Percentiles rank a stretch among this genome's conserved stretches.
Evolutionary conservation across 2,113 vertebrate genomes (phyloP).

Genomic region (Pseudorhombus dupliciocellatus): DNA sequence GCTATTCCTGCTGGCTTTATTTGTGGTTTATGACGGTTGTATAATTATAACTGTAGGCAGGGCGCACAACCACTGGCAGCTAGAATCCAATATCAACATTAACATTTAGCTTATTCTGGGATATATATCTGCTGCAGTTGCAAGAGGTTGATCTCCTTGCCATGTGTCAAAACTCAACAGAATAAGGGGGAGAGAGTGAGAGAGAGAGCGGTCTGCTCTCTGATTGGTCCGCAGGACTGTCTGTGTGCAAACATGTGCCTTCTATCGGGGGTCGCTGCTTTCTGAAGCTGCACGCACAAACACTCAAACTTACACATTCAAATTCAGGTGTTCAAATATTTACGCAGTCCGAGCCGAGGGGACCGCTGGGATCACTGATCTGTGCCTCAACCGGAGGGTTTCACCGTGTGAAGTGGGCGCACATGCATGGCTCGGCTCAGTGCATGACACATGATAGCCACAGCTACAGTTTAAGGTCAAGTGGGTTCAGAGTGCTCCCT

Average conservation of each 20-base stretch:
- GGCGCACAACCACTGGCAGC: too few relatives aligned
- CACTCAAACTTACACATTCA: not conserved
- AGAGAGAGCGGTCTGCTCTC: not conserved
- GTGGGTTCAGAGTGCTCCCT: not conserved
- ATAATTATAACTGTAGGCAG: too few relatives aligned
- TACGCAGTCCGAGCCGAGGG: not conserved
- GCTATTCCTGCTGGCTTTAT: too few relatives aligned
- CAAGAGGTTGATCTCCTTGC: too few relatives aligned
- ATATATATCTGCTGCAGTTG: too few relatives aligned
- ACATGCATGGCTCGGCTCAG: not conserved
- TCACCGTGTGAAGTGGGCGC: not conserved
- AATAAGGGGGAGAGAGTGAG: not conserved
- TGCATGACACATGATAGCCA: conserved; percentile 12
- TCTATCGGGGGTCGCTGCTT: conserved; percentile 1
- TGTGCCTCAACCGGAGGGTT: not conserved
- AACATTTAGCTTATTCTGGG: too few relatives aligned
- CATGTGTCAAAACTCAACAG: not conserved
- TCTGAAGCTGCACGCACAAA: not conserved
- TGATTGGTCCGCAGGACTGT: conserved; percentile 1
- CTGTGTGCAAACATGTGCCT: conserved; percentile 5
- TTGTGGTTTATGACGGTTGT: too few relatives aligned
- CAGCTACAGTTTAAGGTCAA: conserved; percentile 17
- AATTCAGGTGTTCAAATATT: conserved; percentile 23
- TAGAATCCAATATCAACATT: too few relatives aligned
- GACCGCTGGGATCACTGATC: not conserved